These are phyloP conservation scores for Limnephilus marmoratus DNA, from an alignment of 2,888 invertebrate genomes.

Conservation along the genomic window DNA sequence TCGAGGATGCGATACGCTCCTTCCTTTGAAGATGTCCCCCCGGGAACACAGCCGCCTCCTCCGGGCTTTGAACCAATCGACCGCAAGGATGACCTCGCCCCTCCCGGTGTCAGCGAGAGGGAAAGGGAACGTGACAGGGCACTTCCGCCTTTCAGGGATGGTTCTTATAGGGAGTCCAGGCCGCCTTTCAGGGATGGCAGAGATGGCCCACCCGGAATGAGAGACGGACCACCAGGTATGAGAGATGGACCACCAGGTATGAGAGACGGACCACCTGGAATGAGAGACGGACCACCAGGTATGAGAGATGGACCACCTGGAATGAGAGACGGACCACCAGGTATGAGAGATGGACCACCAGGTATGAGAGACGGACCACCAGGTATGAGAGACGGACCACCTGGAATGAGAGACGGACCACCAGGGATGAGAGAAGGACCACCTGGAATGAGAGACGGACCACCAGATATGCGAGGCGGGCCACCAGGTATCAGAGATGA, in stretches of 20 bases:
- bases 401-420: slow-evolving; percentile 68
- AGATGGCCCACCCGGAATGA: slow-evolving; percentile 47
- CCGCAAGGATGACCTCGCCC: slow-evolving; percentile 71
- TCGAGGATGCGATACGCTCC: slow-evolving; percentile 72
- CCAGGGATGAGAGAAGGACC: slow-evolving; percentile 67
- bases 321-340: slow-evolving; percentile 64
- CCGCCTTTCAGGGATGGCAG: slow-evolving; percentile 70
- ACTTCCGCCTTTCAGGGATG: slow-evolving; percentile 72
- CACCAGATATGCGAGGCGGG: slow-evolving; percentile 46
- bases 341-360: slow-evolving; percentile 68
- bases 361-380: slow-evolving; percentile 48
- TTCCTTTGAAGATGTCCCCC: slow-evolving; percentile 79
- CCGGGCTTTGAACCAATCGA: slow-evolving; percentile 80
- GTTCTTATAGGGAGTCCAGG: slow-evolving; percentile 69
- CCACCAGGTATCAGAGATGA: slow-evolving; percentile 55
- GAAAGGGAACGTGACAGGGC: slow-evolving; percentile 71
- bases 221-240: slow-evolving; percentile 51
- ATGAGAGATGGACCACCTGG: slow-evolving; percentile 50
- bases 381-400: slow-evolving; percentile 67
- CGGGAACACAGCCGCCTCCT: slow-evolving; percentile 80
- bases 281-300: slow-evolving; percentile 38
- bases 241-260: slow-evolving; percentile 56
- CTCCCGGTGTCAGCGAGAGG: slow-evolving; percentile 69
- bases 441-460: slow-evolving; percentile 70
- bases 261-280: slow-evolving; percentile 49